Evolutionary conservation across 2,113 vertebrate genomes (phyloP), one percentile per base, ranked within the genome.

Genomic region (Colistium nudipinnis): DNA sequence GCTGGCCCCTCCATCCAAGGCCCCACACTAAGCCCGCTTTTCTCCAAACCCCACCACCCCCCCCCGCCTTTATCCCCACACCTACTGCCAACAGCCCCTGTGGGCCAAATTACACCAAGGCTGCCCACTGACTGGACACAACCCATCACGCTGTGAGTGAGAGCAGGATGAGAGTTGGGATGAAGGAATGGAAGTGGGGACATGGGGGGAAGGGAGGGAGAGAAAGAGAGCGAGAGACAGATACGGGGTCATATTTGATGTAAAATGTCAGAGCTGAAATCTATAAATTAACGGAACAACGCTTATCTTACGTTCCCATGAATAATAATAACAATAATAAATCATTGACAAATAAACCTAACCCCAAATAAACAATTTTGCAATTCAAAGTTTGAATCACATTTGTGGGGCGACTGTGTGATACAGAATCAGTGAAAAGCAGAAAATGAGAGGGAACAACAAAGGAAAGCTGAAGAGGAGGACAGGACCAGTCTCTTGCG

Each of bases 11-110:
- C 55, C 78, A 83, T 83, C 77, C 71, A 52, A 72, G 86, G 88
- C 87, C 85, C 70, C 76, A 86, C 76, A 83, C 84, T 89, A 88
- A 91, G 88, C 84, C 82, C 75, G 74, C 86, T 90, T 86, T 87
- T 62, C 87, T 84, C 87, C 72, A 81, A 80, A 73, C 76, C 81
- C 81, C 74, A 71, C 75, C 77, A 66, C 65, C 67, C 64, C 83
- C 72, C 74, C 71, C 71, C 76, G n/a, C 64, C 84, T 87, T 87
- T 88, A 90, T 87, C 87, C 87, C 85, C 71, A 70, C 51, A 76
- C 83, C 83, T 78, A 76, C 70, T 76, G 82, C 78, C 87, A 89
- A 78, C 76, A 83, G 72, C 75, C 86, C 82, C 80, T 75, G 61
- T 76, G 81, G 83, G 81, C 86, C 83, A 87, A 90, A 91, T 87